Base-by-base conservation (phyloP, 2,888 invertebrate genomes). In the Phymatocera aterrima region DNA sequence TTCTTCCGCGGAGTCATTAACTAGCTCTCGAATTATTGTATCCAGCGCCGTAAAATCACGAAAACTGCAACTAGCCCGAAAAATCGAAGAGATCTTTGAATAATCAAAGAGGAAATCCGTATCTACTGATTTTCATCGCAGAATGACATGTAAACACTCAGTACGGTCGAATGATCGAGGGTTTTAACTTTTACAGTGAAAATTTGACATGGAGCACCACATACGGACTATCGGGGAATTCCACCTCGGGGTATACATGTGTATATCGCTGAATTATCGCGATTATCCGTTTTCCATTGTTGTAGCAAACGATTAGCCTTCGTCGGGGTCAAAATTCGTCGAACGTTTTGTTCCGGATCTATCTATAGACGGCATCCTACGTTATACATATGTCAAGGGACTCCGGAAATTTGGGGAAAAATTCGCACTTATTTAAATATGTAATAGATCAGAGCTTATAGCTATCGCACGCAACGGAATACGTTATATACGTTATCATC, bases 271-370 rank as follows among this genome's bases (percentile, higher is more conserved):
- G n/a, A 68, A 68, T 68, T 68, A 68, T n/a, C 68, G 68, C 24
- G 68, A 68, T 68, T 68, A 68, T 43, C 46, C 40, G 68, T 68
- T 68, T 46, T 46, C 68, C 46, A 68, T 68, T 68, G 68, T 68
- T 24, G 28, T n/a, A n/a, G 68, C 40, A 68, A 68, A 68, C 68
- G 68, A 46, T 21, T 46, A 46, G 68, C 68, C 46, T 68, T 68
- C 46, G 68, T 68, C 12, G 40, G 18, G 21, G 6, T n/a, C 6
- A 64, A 37, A 64, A 40, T 21, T 3, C 64, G 37, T 37, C 3
- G 8, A 8, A 10, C 3, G 21, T 37, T 64, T 64, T 64, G 64
- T 64, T 64, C 24, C 31, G 21, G 0, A 40, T 34, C 37, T 34
- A 24, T 37, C 10, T 3, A 28, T 57, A 57, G 61, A 8, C 12